phyloP scores from a whole-genome alignment of 2,113 vertebrate genomes.

The Tetraodon nigroviridis region DNA sequence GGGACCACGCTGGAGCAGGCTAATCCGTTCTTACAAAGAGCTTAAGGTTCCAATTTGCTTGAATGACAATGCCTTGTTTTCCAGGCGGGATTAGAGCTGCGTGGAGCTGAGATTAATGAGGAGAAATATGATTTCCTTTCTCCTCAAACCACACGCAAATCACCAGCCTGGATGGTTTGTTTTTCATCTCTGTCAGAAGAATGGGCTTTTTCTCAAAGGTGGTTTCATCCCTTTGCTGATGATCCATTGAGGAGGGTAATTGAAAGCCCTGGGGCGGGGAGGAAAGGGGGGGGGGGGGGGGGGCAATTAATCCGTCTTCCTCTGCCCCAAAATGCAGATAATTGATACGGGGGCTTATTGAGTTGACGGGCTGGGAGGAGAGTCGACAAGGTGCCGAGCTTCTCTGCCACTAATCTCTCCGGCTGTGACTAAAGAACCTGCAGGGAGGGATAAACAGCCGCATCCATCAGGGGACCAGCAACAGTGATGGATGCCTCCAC shows the following conservation, averaged over 20 bases:
- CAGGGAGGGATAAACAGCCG: slow-evolving; percentile 70
- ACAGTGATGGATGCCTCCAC: slow-evolving; percentile 68
- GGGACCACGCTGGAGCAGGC: slow-evolving; percentile 32
- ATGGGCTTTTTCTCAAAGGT: slow-evolving; percentile 34
- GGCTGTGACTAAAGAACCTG: slow-evolving; percentile 71
- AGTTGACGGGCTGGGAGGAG: slow-evolving; percentile 55
- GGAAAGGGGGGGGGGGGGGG: slow-evolving; percentile 37
- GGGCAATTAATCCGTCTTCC: slow-evolving; percentile 59
- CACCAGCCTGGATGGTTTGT: slow-evolving; percentile 26
- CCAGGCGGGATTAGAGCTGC: slow-evolving; percentile 37
- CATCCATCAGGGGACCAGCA: slow-evolving; percentile 66
- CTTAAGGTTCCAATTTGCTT: slow-evolving; percentile 39
- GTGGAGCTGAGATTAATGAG: slow-evolving; percentile 38
- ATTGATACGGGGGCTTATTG: slow-evolving; percentile 63
- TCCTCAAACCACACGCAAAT: slow-evolving; percentile 38
- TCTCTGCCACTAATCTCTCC: slow-evolving; percentile 70
- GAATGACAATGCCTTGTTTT: slow-evolving; percentile 27
- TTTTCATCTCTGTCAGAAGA: slow-evolving; percentile 32
- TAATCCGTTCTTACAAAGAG: slow-evolving; percentile 48
- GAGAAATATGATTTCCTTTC: slow-evolving; percentile 37
- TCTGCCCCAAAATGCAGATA: slow-evolving; percentile 55
- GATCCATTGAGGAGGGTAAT: slow-evolving; percentile 63
- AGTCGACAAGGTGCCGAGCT: slow-evolving; percentile 57
- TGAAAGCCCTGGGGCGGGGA: slow-evolving; percentile 57
- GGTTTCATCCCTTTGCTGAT: slow-evolving; percentile 45